A percentile compares a stretch with the other conserved stretches of the same genome.
These are phyloP conservation scores for Limonius californicus DNA, from an alignment of 1,140 invertebrate genomes.

Conservation along the genomic window DNA sequence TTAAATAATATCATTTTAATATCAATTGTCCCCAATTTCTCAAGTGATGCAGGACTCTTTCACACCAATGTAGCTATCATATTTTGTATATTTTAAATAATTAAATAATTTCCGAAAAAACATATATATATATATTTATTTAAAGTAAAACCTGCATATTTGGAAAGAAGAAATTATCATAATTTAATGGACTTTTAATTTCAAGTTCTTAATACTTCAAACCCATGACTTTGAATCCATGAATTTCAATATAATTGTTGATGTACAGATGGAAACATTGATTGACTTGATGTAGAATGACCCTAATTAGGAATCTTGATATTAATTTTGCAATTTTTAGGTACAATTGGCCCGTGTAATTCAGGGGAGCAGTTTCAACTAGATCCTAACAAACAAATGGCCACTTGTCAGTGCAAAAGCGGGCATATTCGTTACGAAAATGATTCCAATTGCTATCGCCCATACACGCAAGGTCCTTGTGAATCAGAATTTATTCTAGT, in stretches of 20 bases:
- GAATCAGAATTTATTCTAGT: conserved; percentile 60
- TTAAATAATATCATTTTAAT: too few relatives aligned
- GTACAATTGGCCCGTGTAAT: conserved; percentile 64
- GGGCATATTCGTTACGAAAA: conserved; percentile 61
- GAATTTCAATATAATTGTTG: too few relatives aligned
- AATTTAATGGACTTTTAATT: too few relatives aligned
- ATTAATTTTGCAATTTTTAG: conserved; percentile 40
- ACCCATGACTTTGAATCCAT: too few relatives aligned
- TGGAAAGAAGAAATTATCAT: neutral
- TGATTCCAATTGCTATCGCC: conserved; percentile 67
- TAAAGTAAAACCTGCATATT: neutral
- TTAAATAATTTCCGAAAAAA: too few relatives aligned
- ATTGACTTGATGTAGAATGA: neutral
- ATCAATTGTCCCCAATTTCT: too few relatives aligned
- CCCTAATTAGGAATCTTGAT: neutral
- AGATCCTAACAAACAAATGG: conserved; percentile 49
- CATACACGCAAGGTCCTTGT: conserved; percentile 74
- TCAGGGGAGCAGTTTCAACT: conserved; percentile 61
- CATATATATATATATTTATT: too few relatives aligned
- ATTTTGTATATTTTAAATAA: too few relatives aligned
- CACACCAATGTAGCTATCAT: too few relatives aligned
- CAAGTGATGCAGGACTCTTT: too few relatives aligned
- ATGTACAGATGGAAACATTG: too few relatives aligned
- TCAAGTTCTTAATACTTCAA: too few relatives aligned
- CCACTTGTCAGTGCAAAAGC: conserved; percentile 64